Evolutionary conservation across 2,888 invertebrate species (phyloP).

Genomic region (Lasius platythorax): DNA sequence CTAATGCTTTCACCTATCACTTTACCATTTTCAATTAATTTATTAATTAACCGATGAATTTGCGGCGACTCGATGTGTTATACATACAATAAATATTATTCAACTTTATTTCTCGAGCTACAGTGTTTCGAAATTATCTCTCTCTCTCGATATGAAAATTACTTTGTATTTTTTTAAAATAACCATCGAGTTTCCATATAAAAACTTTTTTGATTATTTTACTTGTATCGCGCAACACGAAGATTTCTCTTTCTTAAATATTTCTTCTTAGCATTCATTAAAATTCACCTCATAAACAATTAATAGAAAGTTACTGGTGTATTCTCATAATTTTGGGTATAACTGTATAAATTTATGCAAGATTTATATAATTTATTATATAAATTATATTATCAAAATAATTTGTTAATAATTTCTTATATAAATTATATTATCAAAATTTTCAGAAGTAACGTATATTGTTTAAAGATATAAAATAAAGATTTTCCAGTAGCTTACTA

Average conservation of each 20-base stretch:
- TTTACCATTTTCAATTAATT: constrained; percentile 29
- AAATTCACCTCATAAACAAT: constrained; percentile 15
- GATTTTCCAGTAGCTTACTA: constrained; percentile 40
- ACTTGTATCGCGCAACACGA: constrained; percentile 12
- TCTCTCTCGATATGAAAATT: neutral
- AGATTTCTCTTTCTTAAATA: constrained; percentile 29
- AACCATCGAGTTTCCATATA: constrained; percentile 46
- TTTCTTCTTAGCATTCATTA: constrained; percentile 20
- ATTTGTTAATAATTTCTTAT: too few species aligned
- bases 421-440: neutral
- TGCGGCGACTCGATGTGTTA: constrained; percentile 44
- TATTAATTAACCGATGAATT: constrained; percentile 13
- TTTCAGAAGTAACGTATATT: neutral
- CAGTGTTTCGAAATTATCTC: neutral
- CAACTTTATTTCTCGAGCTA: neutral
- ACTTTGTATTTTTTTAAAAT: neutral
- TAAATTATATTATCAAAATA: too few species aligned
- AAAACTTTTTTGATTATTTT: constrained; percentile 10
- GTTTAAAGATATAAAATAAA: neutral
- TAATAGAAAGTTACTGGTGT: constrained; percentile 37
- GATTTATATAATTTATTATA: too few species aligned
- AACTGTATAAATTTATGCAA: neutral
- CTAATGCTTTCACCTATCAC: constrained; percentile 24
- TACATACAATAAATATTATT: neutral
- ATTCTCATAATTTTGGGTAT: neutral